Conservation (phyloP, 2,888 invertebrate species). For the Diarsia mendica region DNA sequence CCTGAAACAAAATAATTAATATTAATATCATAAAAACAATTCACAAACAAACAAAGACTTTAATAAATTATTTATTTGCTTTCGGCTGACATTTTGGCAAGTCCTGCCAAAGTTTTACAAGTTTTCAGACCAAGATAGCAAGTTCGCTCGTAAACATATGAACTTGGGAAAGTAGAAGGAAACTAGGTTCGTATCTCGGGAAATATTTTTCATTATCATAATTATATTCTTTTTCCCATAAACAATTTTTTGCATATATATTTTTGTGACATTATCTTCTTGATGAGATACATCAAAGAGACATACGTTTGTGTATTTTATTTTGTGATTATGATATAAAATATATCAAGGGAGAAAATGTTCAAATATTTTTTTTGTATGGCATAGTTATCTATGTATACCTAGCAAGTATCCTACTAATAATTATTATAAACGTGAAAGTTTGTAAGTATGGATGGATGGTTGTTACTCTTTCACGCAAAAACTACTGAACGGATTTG, state of each 20-base stretch:
- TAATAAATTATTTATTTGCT: constrained; percentile 59
- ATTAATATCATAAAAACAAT: constrained; percentile 49
- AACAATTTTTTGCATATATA: neutral
- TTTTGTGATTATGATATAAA: neutral
- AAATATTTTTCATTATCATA: constrained; percentile 37
- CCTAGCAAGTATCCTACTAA: too few species aligned
- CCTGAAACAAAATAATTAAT: constrained; percentile 81
- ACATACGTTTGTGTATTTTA: neutral
- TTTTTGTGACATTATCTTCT: neutral
- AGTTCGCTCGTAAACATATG: constrained; percentile 60
- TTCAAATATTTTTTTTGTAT: too few species aligned
- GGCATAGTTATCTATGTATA: too few species aligned
- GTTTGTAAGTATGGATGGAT: too few species aligned
- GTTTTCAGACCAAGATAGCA: constrained; percentile 36
- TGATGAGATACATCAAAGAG: neutral
- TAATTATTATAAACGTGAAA: too few species aligned
- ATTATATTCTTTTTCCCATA: neutral
- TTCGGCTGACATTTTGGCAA: constrained; percentile 37
- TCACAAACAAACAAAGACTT: constrained; percentile 42
- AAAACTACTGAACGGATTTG: too few species aligned
- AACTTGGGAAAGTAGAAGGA: constrained; percentile 36
- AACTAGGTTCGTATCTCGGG: constrained; percentile 10
- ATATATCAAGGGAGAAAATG: too few species aligned
- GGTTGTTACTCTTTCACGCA: too few species aligned
- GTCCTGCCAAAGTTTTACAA: constrained; percentile 18